Evolutionary conservation across 2,888 invertebrate genomes (phyloP).

Genomic region (Melikaiella ostensackeni): DNA sequence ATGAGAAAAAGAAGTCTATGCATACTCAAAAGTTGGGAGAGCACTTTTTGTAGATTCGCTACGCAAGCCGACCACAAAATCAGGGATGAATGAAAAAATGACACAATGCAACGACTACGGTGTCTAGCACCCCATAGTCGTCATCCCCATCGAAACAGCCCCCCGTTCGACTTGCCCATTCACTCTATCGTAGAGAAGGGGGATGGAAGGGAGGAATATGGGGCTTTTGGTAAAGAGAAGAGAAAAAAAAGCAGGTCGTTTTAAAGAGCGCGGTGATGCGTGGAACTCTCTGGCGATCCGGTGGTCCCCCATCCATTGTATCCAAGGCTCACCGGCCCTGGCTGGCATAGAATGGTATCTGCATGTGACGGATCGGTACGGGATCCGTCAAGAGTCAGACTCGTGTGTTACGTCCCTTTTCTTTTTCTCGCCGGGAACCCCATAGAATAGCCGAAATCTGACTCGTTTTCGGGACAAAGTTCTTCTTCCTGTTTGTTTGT

Average conservation of each 20-base stretch:
- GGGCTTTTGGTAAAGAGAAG: constrained; percentile 73
- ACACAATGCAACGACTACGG: constrained; percentile 68
- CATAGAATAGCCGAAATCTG: constrained; percentile 36
- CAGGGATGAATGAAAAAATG: constrained; percentile 75
- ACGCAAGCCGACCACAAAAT: constrained; percentile 77
- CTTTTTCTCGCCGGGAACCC: constrained; percentile 14
- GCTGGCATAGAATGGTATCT: constrained; percentile 64
- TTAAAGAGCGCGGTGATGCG: constrained; percentile 75
- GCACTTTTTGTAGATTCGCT: constrained; percentile 69
- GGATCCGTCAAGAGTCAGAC: constrained; percentile 62
- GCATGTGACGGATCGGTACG: constrained; percentile 70
- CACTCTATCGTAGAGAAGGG: constrained; percentile 46
- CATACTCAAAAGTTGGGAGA: constrained; percentile 54
- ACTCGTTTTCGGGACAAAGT: neutral
- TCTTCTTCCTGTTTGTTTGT: constrained; percentile 10
- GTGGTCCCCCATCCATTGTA: constrained; percentile 67
- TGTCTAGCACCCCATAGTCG: constrained; percentile 51
- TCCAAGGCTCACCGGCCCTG: constrained; percentile 55
- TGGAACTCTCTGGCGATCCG: constrained; percentile 59
- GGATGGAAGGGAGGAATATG: constrained; percentile 65
- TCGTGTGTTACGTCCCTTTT: constrained; percentile 38
- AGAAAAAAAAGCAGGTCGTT: constrained; percentile 73
- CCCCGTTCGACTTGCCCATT: constrained; percentile 64
- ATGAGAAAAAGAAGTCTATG: constrained; percentile 45
- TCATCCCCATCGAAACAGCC: constrained; percentile 53